phyloP scores from a whole-genome alignment of 2,113 vertebrate species.

The Aegithalos caudatus region DNA sequence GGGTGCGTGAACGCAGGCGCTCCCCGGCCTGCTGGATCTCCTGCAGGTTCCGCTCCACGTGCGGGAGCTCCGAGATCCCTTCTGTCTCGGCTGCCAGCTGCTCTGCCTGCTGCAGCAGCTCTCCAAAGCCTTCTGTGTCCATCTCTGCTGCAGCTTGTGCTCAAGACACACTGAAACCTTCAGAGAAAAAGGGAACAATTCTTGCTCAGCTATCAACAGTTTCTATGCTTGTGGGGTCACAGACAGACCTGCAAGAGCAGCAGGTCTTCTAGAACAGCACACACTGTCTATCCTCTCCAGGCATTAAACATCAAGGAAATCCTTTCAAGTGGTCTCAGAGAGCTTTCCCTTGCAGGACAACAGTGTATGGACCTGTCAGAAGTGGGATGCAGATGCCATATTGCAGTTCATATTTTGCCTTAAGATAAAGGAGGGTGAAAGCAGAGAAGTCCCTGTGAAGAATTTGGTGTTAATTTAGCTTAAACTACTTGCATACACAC shows the following conservation, averaged over 20 bases:
- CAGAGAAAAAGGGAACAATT: not conserved
- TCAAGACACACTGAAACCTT: not conserved
- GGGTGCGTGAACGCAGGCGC: slow-evolving; percentile 89
- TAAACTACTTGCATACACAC: not conserved
- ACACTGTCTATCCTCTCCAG: not conserved
- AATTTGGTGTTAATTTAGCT: not conserved
- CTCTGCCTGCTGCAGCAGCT: slow-evolving; percentile 96
- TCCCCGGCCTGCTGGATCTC: slow-evolving; percentile 97
- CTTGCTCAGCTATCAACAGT: not conserved
- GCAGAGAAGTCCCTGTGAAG: not conserved
- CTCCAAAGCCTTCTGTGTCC: slow-evolving; percentile 94
- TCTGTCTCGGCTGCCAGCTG: slow-evolving; percentile 97
- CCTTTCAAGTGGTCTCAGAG: not conserved
- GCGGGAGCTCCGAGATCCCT: slow-evolving; percentile 93
- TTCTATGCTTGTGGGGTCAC: not conserved
- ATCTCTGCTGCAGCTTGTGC: slow-evolving; percentile 63
- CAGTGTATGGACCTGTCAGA: not conserved
- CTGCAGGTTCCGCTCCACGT: slow-evolving; percentile 91
- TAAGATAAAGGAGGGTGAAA: not conserved
- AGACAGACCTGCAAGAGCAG: not conserved
- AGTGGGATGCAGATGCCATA: not conserved
- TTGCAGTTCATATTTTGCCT: not conserved
- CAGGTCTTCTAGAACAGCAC: not conserved
- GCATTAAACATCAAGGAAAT: not conserved
- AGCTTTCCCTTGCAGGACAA: not conserved